A percentile compares a stretch with the other conserved stretches of the same genome.
These are phyloP conservation scores for Dascillus cervinus DNA, from an alignment of 2,888 invertebrate genomes.

Conservation along the genomic window DNA sequence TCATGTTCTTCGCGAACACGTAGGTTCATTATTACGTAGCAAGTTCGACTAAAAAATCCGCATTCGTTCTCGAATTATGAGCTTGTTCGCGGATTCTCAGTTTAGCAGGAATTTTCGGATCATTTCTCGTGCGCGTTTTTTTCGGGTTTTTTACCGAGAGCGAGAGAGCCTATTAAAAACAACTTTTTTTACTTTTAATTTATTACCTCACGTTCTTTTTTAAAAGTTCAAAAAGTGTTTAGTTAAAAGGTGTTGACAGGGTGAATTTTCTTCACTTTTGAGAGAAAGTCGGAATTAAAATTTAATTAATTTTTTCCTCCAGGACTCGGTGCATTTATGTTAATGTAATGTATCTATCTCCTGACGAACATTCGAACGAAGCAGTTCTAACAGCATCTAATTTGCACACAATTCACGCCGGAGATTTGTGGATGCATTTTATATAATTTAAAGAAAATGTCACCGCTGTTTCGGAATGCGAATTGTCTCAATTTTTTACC, in stretches of 20 bases:
- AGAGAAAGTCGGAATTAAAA: no score
- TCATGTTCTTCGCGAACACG: slow-evolving; percentile 35
- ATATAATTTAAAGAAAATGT: slow-evolving; percentile 30
- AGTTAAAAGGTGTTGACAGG: no score
- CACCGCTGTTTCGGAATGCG: slow-evolving; percentile 23
- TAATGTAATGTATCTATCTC: no score
- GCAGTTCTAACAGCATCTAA: slow-evolving; percentile 25
- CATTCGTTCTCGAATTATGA: slow-evolving; percentile 22
- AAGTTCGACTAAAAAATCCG: slow-evolving; percentile 24
- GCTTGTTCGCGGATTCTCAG: slow-evolving; percentile 21
- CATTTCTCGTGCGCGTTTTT: slow-evolving; percentile 19
- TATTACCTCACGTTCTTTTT: slow-evolving; percentile 13
- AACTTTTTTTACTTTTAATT: slow-evolving; percentile 20
- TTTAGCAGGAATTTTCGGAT: slow-evolving; percentile 21
- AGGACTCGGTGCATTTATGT: no score
- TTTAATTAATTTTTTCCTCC: no score
- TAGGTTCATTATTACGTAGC: slow-evolving; percentile 34
- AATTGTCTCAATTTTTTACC: no score
- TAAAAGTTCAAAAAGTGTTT: no score
- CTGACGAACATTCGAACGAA: slow-evolving; percentile 26
- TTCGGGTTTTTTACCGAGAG: slow-evolving; percentile 10
- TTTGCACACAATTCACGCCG: slow-evolving; percentile 32
- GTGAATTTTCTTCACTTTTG: no score
- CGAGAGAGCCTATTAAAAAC: slow-evolving; percentile 13
- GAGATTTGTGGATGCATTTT: slow-evolving; percentile 31